Evolutionary conservation across 2,888 invertebrate species (phyloP), one percentile per base, ranked within the genome.

Genomic region (Drosophila affinis): DNA sequence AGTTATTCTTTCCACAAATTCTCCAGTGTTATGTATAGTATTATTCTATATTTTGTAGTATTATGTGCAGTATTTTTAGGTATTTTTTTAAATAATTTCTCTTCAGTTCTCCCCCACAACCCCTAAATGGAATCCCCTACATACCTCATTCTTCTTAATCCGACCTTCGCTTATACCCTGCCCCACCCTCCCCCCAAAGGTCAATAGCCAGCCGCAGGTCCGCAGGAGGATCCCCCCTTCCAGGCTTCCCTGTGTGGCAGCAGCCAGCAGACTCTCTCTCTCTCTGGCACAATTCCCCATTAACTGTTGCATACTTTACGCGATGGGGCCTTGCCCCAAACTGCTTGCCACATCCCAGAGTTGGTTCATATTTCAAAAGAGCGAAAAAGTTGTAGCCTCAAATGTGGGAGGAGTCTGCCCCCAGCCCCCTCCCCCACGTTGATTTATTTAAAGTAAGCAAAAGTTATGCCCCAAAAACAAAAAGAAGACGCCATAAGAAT

Each of bases 361-460:
- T 56, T 62, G 62, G 69, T 46, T 77, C 80, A 87, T 81, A 84
- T 81, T 72, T 81, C 85, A 84, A 77, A 78, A 79, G 83, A 65
- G 59, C 63, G 79, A 64, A 65, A 79, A 78, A 73, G 60, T 68
- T 73, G 51, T 29, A 39, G 39, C 14, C 39, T 57, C 29, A 70
- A 73, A 79, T 76, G 76, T 55, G 58, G 29, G 29, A 7, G 75
- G 51, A 51, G 74, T 57, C 53, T 71, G 79, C 27, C 54, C 61
- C 72, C 64, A 59, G 54, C 61, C 72, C 64, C 70, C 72, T 9
- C 9, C 27, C 6, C 29, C 29, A 9, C 29, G 58, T 79, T 87
- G 85, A 87, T 82, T 82, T 82, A 82, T 82, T 87, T 85, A 85
- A 82, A 87, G 82, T 82, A 77, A 82, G 87, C 80, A 69, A 79